Percentiles rank a stretch among this genome's conserved stretches.
These are phyloP conservation scores for Ostrea edulis DNA, from an alignment of 1,140 invertebrate genomes.

Conservation along the genomic window DNA sequence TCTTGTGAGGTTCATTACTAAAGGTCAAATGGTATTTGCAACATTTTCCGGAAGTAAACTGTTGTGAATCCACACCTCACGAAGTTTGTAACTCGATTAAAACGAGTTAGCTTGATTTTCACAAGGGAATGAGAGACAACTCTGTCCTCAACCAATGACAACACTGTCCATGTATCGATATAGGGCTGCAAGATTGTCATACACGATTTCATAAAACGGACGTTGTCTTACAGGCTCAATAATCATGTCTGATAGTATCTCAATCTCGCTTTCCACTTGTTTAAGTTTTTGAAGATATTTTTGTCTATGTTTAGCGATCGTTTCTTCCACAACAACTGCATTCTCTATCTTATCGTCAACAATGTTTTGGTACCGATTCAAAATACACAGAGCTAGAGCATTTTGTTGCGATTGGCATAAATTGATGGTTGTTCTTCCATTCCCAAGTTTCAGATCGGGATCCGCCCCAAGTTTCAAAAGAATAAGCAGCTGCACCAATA, in stretches of 20 bases:
- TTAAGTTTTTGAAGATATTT: slow-evolving; percentile 45
- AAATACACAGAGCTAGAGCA: slow-evolving; percentile 46
- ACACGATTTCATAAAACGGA: slow-evolving; percentile 5
- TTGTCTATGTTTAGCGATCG: slow-evolving; percentile 36
- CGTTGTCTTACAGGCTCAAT: slow-evolving; percentile 7
- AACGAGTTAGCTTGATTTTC: too few species aligned
- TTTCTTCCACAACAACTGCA: not conserved
- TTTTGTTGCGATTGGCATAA: slow-evolving; percentile 48
- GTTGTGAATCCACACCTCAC: too few species aligned
- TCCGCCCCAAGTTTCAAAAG: slow-evolving; percentile 40
- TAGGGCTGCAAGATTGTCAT: not conserved
- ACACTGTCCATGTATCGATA: slow-evolving; percentile 13
- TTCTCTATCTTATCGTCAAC: slow-evolving; percentile 34
- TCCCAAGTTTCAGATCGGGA: not conserved
- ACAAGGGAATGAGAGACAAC: not conserved
- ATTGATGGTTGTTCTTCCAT: slow-evolving; percentile 34
- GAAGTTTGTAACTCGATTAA: too few species aligned
- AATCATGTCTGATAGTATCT: slow-evolving; percentile 36
- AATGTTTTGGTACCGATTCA: slow-evolving; percentile 12
- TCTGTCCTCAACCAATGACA: not conserved
- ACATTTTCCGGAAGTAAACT: too few species aligned
- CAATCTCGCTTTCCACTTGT: slow-evolving; percentile 47
- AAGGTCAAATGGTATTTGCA: too few species aligned
- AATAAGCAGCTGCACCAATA: slow-evolving; percentile 51
- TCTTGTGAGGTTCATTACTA: too few species aligned